A percentile compares a stretch with the other conserved stretches of the same genome.
Evolutionary conservation across 2,797 vertebrate genomes (phyloP).

Genomic region (Enteromius argenteus): DNA sequence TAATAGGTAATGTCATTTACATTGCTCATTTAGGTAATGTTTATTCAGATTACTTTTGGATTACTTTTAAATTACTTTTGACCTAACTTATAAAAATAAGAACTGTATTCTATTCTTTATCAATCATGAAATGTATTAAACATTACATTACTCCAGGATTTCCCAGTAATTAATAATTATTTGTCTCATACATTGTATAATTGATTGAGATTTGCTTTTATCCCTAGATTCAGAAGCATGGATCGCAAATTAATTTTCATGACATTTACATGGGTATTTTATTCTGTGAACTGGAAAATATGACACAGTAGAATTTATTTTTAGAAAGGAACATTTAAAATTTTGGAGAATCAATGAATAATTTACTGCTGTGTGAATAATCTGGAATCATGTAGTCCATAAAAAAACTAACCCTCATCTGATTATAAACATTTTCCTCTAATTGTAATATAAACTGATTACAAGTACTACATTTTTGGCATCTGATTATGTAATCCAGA

Average conservation of each 20-base stretch:
- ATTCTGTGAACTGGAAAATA: not conserved
- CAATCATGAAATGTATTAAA: not conserved
- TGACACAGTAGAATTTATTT: not conserved
- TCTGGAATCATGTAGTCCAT: not conserved
- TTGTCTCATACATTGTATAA: not conserved
- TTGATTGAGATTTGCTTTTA: not conserved
- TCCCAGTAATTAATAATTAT: not conserved
- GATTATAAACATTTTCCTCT: not conserved
- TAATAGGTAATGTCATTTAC: not conserved
- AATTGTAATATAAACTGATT: not conserved
- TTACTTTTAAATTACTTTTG: not conserved
- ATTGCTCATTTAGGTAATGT: not conserved
- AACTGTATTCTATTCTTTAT: not conserved
- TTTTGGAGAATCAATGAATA: not conserved
- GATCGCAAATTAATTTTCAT: not conserved
- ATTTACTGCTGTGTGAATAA: not conserved
- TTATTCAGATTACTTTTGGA: not conserved
- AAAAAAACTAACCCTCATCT: not conserved
- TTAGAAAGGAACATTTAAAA: not conserved
- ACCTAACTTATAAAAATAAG: not conserved
- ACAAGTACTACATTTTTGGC: not conserved
- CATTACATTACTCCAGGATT: not conserved
- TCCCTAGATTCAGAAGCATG: not conserved
- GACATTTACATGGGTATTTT: not conserved
- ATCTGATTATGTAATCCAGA: not conserved